These are phyloP conservation scores for Penaeus japonicus DNA, from an alignment of 1,140 invertebrate species.

Conservation along the genomic window DNA sequence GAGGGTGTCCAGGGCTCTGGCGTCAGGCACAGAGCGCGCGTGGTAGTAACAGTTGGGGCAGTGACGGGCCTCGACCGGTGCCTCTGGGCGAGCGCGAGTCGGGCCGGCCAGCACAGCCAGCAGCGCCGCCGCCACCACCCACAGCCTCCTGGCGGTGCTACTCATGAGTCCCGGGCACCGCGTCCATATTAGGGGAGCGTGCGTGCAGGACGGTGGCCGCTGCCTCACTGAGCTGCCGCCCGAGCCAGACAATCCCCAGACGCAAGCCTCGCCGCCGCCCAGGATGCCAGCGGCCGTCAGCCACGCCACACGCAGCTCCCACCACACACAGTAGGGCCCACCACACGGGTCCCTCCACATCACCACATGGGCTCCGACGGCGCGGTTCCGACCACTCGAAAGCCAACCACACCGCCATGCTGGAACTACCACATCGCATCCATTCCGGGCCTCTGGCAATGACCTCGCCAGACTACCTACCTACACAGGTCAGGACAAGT, in stretches of 20 bases:
- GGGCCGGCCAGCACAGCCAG: slow-evolving; percentile 31
- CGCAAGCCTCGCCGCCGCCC: slow-evolving; percentile 3
- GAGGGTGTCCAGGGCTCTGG: slow-evolving; percentile 66
- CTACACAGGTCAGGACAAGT: not conserved
- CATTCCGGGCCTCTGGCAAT: no score
- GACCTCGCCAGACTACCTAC: no score
- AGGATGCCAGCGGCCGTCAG: slow-evolving; percentile 33
- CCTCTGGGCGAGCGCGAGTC: slow-evolving; percentile 28
- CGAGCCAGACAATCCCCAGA: slow-evolving; percentile 42
- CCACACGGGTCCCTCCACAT: not conserved
- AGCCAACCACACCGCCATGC: not conserved
- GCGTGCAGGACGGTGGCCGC: slow-evolving; percentile 41
- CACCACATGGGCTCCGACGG: no score
- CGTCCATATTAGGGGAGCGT: slow-evolving; percentile 52
- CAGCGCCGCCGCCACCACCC: slow-evolving; percentile 51
- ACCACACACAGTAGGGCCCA: not conserved
- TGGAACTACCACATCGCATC: not conserved
- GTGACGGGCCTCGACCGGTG: slow-evolving; percentile 35
- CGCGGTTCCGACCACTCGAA: not conserved
- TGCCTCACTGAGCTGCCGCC: slow-evolving; percentile 44
- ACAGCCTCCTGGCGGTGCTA: slow-evolving; percentile 49
- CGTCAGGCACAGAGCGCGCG: slow-evolving; percentile 48
- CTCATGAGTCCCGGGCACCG: slow-evolving; percentile 50
- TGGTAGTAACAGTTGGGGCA: slow-evolving; percentile 57
- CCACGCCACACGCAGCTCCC: not conserved